phyloP scores from a whole-genome alignment of 2,113 vertebrate species.

The Progne subis region DNA sequence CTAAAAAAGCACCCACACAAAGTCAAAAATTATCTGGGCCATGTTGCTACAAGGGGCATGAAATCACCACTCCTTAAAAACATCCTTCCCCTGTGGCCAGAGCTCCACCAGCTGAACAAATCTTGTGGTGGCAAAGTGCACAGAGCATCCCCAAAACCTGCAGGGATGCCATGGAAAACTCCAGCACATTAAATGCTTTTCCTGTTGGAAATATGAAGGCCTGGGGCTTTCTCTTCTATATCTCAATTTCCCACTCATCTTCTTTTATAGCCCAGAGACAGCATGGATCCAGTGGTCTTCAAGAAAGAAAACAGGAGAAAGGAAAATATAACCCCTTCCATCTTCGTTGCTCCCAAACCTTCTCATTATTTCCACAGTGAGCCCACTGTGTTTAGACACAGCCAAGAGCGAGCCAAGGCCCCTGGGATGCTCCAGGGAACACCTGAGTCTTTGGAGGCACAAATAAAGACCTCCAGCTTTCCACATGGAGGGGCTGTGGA shows the following conservation, averaged over 20 bases:
- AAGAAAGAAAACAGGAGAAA: not conserved
- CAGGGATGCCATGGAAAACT: not conserved
- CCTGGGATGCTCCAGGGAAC: not conserved
- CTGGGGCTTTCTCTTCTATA: not conserved
- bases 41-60: fast-evolving
- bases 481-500: fast-evolving
- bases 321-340: not conserved
- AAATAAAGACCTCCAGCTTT: not conserved
- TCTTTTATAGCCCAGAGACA: not conserved
- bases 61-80: not conserved
- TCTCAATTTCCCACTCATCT: not conserved
- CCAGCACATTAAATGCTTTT: not conserved
- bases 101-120: not conserved
- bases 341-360: not conserved
- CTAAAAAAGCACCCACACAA: not conserved
- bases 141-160: not conserved
- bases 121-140: fast-evolving
- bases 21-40: not conserved
- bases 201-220: not conserved
- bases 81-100: not conserved
- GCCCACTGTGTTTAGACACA: fast-evolving
- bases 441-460: not conserved
- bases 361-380: not conserved
- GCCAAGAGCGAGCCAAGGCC: not conserved
- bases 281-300: not conserved